These are phyloP conservation scores for Simalia tracyae DNA, from an alignment of 2,797 vertebrate species.

Conservation along the genomic window DNA sequence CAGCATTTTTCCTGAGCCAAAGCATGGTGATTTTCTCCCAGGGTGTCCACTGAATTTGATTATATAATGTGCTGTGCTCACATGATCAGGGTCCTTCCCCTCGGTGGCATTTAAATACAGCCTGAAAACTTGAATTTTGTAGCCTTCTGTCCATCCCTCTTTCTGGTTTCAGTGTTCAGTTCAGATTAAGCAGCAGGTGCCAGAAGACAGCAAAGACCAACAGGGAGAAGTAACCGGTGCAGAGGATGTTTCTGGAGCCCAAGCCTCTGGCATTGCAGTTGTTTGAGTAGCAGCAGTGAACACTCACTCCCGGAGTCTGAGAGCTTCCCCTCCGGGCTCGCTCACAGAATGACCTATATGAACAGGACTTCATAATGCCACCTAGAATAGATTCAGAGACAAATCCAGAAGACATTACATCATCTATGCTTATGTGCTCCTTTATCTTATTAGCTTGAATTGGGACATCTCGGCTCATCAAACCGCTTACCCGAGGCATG, in stretches of 20 bases:
- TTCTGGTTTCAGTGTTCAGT: conserved; percentile 22
- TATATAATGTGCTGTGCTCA: neutral
- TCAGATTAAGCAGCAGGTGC: conserved; percentile 56
- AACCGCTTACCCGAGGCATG: neutral
- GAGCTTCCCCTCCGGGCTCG: conserved; percentile 83
- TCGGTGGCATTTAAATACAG: conserved; percentile 34
- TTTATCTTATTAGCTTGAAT: neutral
- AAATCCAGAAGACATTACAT: conserved; percentile 19
- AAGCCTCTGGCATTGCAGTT: conserved; percentile 82
- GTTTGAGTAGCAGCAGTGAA: conserved; percentile 87
- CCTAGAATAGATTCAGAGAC: conserved; percentile 66
- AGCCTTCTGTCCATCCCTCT: neutral
- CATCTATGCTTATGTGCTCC: accelerated
- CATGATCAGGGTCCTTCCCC: neutral
- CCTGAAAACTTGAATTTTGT: neutral
- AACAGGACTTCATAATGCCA: conserved; percentile 90
- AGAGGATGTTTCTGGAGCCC: conserved; percentile 60
- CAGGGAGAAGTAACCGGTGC: conserved; percentile 65
- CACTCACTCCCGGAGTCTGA: conserved; percentile 79
- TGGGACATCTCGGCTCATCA: neutral
- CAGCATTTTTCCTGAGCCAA: neutral
- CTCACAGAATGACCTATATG: conserved; percentile 89
- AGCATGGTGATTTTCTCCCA: neutral
- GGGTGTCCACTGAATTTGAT: neutral
- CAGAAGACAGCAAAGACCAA: conserved; percentile 65